Evolutionary conservation across 1,140 invertebrate genomes (phyloP).

Genomic region (Drosophila lowei): DNA sequence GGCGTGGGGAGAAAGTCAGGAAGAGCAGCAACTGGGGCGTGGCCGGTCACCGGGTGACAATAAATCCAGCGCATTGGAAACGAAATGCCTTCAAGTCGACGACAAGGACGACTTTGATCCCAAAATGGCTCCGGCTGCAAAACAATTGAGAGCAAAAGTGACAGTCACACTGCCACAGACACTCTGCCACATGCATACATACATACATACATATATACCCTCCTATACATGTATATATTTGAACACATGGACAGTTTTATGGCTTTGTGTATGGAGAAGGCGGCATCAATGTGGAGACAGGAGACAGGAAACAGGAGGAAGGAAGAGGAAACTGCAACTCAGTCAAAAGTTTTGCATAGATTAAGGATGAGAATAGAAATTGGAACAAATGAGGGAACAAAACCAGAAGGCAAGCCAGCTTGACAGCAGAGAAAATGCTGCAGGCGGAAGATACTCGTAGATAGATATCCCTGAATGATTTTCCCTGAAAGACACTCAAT

Average conservation of each 20-base stretch:
- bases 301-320: slow-evolving; percentile 6
- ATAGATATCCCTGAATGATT: no score
- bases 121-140: slow-evolving; percentile 42
- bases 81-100: slow-evolving; percentile 47
- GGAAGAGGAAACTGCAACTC: slow-evolving; percentile 25
- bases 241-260: slow-evolving; percentile 33
- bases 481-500: no score
- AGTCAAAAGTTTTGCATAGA: slow-evolving; percentile 39
- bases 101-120: slow-evolving; percentile 47
- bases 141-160: slow-evolving; percentile 53
- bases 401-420: background rate
- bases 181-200: background rate
- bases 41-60: slow-evolving; percentile 30
- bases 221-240: no score
- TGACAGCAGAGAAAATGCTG: background rate
- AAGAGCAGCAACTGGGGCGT: slow-evolving; percentile 7
- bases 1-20: background rate
- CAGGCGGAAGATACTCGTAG: no score
- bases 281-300: no score
- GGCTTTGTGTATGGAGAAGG: slow-evolving; percentile 39
- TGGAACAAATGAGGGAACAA: slow-evolving; percentile 11
- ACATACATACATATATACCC: no score
- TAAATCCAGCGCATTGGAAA: slow-evolving; percentile 46
- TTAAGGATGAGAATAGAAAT: background rate
- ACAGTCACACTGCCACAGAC: slow-evolving; percentile 16